A percentile compares a stretch with the other conserved stretches of the same genome.
Evolutionary conservation across 1,140 invertebrate genomes (phyloP).

Genomic region (Bombus polaris): DNA sequence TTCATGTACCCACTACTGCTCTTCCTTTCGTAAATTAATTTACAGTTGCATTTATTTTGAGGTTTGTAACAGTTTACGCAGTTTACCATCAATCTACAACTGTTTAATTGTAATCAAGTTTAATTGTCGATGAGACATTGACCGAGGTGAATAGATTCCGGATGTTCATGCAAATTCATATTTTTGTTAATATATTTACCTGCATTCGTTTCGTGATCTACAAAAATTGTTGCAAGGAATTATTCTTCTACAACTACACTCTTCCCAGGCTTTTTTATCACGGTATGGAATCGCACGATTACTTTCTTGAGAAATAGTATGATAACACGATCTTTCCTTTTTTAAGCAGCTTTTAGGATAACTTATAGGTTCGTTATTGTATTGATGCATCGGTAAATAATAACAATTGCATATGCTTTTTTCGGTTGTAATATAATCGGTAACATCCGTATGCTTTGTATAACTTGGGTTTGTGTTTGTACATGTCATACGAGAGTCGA

Average conservation of each 20-base stretch:
- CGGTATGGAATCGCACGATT: background rate
- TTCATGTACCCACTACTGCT: conserved; percentile 7
- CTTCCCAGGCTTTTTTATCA: conserved; percentile 34
- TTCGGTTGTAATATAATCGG: background rate
- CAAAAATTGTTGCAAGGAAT: background rate
- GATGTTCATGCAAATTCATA: too few species aligned
- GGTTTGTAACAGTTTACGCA: conserved; percentile 20
- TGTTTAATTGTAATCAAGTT: background rate
- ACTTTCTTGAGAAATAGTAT: background rate
- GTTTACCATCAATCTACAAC: background rate
- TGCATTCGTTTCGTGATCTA: conserved; percentile 19
- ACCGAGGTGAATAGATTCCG: too few species aligned
- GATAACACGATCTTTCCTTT: conserved; percentile 19
- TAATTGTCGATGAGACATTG: background rate
- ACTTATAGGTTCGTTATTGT: background rate
- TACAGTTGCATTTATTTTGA: conserved; percentile 22
- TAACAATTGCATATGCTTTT: conserved; percentile 7
- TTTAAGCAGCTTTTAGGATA: conserved; percentile 48
- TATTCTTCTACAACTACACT: conserved; percentile 39
- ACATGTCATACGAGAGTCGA: background rate
- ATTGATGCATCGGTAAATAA: background rate
- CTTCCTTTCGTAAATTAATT: background rate
- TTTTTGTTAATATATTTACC: conserved; percentile 6
- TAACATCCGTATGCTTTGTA: background rate
- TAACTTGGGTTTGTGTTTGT: background rate